Conservation (phyloP, 2,888 invertebrate genomes). For the Papilio protenor region DNA sequence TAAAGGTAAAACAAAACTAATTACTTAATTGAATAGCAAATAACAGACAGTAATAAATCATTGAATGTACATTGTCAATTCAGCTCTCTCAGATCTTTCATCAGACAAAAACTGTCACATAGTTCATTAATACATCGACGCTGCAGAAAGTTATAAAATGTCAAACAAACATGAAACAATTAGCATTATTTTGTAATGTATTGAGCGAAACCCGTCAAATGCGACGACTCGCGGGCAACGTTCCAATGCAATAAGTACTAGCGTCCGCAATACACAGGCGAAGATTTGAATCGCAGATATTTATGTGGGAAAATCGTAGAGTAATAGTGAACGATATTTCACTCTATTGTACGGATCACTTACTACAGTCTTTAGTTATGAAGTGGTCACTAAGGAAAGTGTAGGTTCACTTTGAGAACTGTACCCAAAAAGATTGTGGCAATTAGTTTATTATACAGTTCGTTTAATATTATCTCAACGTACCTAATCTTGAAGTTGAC, state of each 20-base stretch:
- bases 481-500: too few species aligned
- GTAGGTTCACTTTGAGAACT: background rate
- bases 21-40: background rate
- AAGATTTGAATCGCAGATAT: slow-evolving; percentile 29
- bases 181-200: slow-evolving; percentile 60
- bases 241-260: slow-evolving; percentile 59
- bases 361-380: background rate
- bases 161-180: slow-evolving; percentile 56
- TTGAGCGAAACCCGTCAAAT: slow-evolving; percentile 63
- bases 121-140: slow-evolving; percentile 4
- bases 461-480: background rate
- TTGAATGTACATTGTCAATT: background rate
- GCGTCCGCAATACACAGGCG: slow-evolving; percentile 20
- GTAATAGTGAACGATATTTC: background rate
- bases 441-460: too few species aligned
- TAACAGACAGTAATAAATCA: slow-evolving; percentile 14
- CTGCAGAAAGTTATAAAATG: background rate
- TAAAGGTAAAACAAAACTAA: too few species aligned
- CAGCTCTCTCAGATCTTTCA: background rate
- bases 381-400: background rate
- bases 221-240: slow-evolving; percentile 55
- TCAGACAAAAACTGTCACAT: slow-evolving; percentile 29
- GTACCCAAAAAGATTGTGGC: too few species aligned
- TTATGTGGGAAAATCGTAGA: slow-evolving; percentile 33
- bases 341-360: background rate